Base-by-base conservation (phyloP, 2,113 vertebrate genomes). In the Melanerpes formicivorus region DNA sequence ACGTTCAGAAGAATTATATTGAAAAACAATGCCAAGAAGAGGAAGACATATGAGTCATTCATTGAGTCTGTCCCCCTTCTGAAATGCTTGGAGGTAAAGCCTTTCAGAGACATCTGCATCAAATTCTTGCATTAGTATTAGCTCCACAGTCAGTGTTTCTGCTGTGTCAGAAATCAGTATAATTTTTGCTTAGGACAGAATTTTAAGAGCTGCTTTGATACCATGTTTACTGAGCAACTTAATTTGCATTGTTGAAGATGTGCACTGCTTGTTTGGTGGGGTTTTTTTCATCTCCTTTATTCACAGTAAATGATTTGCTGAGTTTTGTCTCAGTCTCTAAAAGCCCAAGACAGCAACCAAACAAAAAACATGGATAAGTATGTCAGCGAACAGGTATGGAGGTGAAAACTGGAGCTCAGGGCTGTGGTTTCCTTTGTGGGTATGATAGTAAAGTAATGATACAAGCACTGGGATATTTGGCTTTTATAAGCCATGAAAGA, bases 1-100 rank as follows among this genome's bases (percentile, higher is more conserved):
- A 99, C 99, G 2, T 99, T 99, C 97, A 99, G 99, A 97, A 98
- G 99, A 97, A 99, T 99, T 97, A 98, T 99, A 93, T 80, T 99
- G 95, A 99, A 99, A 97, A 99, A 99, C 97, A 99, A 99, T 9
- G 98, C 98, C 80, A 99, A 98, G 97, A 99, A 99, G 97, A 99
- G 99, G 96, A 99, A 95, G 98, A 98, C 98, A 2, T 99, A 98
- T 75, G 99, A 99, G 96, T 80, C 93, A 85, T 99, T 99, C 98
- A 98, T 99, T 63, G 99, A 99, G 93, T 99, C 99, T 65, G 98
- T 99, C 81, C 99, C 99, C 15, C 98, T 99, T 89, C 98, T 99
- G 85, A 99, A 99, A 91, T 99, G 98, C 70, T 98, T 99, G 91
- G 99, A 99, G 98, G 99, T 99, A 97, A 98, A 92, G 46, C 71